Conservation (phyloP, 2,888 invertebrate species). For the Thereva unica region DNA sequence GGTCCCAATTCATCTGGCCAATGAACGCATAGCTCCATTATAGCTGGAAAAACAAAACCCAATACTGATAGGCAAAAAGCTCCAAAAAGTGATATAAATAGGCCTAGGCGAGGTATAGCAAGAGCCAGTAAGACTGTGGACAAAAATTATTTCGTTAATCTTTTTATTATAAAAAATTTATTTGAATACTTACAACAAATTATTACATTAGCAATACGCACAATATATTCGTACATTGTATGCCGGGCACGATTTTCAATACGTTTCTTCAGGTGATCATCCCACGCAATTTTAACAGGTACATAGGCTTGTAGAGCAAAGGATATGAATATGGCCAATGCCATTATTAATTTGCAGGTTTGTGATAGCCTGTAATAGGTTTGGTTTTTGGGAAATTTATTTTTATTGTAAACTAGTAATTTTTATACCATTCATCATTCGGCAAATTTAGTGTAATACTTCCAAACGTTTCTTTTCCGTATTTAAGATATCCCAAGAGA, state of each 20-base stretch:
- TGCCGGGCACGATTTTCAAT: conserved; percentile 52
- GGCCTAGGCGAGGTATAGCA: conserved; percentile 69
- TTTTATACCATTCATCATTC: conserved; percentile 60
- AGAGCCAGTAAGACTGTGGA: conserved; percentile 73
- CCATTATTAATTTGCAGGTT: conserved; percentile 65
- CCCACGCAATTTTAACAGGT: conserved; percentile 79
- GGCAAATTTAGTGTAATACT: conserved; percentile 86
- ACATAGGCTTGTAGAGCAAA: conserved; percentile 90
- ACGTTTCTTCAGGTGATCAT: conserved; percentile 57
- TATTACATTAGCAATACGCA: conserved; percentile 58
- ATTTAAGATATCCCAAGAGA: conserved; percentile 83
- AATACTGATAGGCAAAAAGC: conserved; percentile 73
- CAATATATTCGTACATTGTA: conserved; percentile 60
- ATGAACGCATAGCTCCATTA: conserved; percentile 73
- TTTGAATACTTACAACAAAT: conserved; percentile 19
- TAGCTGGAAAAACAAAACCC: conserved; percentile 75
- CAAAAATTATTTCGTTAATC: conserved; percentile 36
- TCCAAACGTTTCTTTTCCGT: conserved; percentile 69
- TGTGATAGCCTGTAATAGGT: conserved; percentile 64
- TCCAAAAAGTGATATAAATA: conserved; percentile 78
- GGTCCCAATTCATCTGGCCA: conserved; percentile 67
- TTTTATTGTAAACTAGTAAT: neutral
- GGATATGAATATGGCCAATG: conserved; percentile 75
- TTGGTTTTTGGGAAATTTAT: neutral
- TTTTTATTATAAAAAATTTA: neutral